phyloP scores from a whole-genome alignment of 2,888 invertebrate species.

The Galeruca laticollis region DNA sequence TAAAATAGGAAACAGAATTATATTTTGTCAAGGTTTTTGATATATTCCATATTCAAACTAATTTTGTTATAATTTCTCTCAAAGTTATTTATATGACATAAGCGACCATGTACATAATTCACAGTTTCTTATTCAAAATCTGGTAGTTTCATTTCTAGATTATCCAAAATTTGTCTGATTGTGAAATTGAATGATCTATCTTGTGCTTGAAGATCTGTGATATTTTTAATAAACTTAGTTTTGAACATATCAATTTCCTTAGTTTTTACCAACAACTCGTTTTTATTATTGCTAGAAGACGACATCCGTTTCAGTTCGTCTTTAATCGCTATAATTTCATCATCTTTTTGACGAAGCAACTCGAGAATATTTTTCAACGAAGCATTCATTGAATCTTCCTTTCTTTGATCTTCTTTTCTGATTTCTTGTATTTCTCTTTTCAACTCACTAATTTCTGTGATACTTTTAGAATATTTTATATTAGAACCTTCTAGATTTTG shows the following conservation, averaged over 20 bases:
- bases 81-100: too few relatives aligned
- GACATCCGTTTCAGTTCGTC: neutral
- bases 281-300: slow-evolving; percentile 9
- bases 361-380: neutral
- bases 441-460: neutral
- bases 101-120: too few relatives aligned
- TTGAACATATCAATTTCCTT: slow-evolving; percentile 3
- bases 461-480: neutral
- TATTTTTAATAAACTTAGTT: neutral
- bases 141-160: neutral
- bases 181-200: neutral
- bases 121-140: too few relatives aligned
- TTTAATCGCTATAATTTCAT: slow-evolving; percentile 13
- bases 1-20: too few relatives aligned
- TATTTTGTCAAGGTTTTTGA: too few relatives aligned
- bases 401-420: neutral
- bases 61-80: too few relatives aligned
- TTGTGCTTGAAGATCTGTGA: neutral
- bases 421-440: slow-evolving; percentile 14
- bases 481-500: neutral
- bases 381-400: neutral
- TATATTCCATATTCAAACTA: too few relatives aligned
- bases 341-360: neutral
- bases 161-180: neutral
- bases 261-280: slow-evolving; percentile 8